Percentiles rank a stretch among this genome's conserved stretches.
phyloP scores from a whole-genome alignment of 2,113 vertebrate genomes.

The Rutilus rutilus region DNA sequence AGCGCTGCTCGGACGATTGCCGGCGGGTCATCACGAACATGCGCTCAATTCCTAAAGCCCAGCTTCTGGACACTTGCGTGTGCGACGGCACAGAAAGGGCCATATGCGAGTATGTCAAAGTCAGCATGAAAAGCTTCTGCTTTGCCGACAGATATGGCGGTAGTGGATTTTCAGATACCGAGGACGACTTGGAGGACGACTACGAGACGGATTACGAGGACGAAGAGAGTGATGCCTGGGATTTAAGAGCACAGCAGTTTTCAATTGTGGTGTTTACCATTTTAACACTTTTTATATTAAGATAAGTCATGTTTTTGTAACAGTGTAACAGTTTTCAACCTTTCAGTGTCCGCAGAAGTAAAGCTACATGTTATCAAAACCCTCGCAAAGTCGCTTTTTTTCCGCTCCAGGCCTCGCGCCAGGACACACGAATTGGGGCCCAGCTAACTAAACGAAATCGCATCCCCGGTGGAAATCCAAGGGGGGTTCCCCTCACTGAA shows the following conservation, averaged over 20 bases:
- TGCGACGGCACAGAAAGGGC: conserved; percentile 90
- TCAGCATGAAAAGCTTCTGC: conserved; percentile 90
- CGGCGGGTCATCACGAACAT: conserved; percentile 85
- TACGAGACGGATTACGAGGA: conserved; percentile 66
- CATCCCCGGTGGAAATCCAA: too few species aligned
- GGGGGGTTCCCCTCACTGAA: too few species aligned
- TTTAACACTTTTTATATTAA: conserved; percentile 53
- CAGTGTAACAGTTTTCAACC: neutral
- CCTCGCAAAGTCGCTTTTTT: neutral
- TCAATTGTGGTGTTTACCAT: conserved; percentile 70
- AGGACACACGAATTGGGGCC: too few species aligned
- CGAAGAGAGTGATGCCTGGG: conserved; percentile 59
- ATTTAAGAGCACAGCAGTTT: conserved; percentile 28
- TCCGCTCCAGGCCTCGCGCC: too few species aligned
- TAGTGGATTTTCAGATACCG: conserved; percentile 83
- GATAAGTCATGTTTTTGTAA: neutral
- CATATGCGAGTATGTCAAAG: conserved; percentile 91
- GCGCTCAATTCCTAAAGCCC: conserved; percentile 87
- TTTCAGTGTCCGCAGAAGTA: neutral
- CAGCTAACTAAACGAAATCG: too few species aligned
- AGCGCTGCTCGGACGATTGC: conserved; percentile 86
- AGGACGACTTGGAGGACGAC: conserved; percentile 84
- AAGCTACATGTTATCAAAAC: neutral
- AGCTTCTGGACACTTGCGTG: conserved; percentile 88
- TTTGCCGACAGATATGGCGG: conserved; percentile 80